phyloP scores from a whole-genome alignment of 2,888 invertebrate species.

The Ectemnius continuus region DNA sequence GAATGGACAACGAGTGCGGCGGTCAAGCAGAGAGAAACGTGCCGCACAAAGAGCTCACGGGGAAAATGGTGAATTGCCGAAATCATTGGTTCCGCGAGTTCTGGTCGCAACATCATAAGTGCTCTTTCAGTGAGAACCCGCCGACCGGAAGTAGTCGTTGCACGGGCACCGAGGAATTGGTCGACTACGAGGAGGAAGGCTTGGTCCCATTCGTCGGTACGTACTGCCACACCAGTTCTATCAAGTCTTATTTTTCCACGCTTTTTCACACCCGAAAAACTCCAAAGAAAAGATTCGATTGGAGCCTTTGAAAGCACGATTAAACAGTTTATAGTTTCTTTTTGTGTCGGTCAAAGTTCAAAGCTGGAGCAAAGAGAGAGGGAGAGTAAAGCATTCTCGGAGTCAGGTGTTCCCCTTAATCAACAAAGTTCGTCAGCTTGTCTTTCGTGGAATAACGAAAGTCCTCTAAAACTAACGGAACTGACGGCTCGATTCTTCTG shows the following conservation, averaged over 20 bases:
- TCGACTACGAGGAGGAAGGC: constrained; percentile 81
- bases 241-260: constrained; percentile 35
- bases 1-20: constrained; percentile 77
- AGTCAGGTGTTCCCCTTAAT: no score
- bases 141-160: constrained; percentile 69
- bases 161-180: constrained; percentile 78
- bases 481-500: no score
- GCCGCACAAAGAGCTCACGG: constrained; percentile 65
- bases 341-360: no score
- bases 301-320: no score
- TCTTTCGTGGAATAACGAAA: no score
- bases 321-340: no score
- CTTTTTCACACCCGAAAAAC: not conserved
- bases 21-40: constrained; percentile 74
- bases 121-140: constrained; percentile 77
- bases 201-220: constrained; percentile 84
- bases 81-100: constrained; percentile 86
- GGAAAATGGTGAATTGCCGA: constrained; percentile 79
- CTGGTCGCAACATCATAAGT: constrained; percentile 85
- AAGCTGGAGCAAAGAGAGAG: no score
- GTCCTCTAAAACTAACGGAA: no score
- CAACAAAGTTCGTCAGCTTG: no score
- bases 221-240: no score
- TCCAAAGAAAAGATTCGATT: not conserved
- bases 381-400: no score